Evolutionary conservation across 2,113 vertebrate genomes (phyloP), one percentile per base, ranked within the genome.

Genomic region (Rhabdomys dilectus): DNA sequence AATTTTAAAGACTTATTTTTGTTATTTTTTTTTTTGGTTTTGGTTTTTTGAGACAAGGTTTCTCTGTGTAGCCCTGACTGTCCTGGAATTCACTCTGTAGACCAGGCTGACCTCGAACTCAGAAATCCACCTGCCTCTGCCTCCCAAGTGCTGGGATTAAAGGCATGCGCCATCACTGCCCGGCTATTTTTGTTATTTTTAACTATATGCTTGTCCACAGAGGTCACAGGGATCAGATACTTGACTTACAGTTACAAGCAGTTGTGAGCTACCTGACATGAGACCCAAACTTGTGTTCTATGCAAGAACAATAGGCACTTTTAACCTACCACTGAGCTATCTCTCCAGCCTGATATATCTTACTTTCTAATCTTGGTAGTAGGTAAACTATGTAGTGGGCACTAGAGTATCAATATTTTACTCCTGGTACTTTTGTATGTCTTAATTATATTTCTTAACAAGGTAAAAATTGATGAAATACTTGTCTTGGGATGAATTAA

Each of bases 381-480:
- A 26, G 39, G 26, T 62, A 84, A 62, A 3, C 26, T 19, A 85
- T 22, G 22, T 16, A 36, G 9, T 89, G 7, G 42, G 10, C 78
- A 53, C 22, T 8, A 21, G 31, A 94, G 36, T 29, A 16, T 91
- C 78, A 84, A 24, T 70, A 76, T 66, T 78, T 93, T 89, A 45
- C 91, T 96, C 75, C 95, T 93, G 22, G 11, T 89, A 72, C 34
- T 92, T 94, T 26, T n/a, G 22, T 87, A 58, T 82, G 22, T 72
- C 76, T 96, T 34, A 96, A 91, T 78, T 92, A 51, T 80, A 91
- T 92, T 97, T 80, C 60, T 91, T 94, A 91, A 78, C 22, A 91
- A 94, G 94, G 82, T 92, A n/a, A 64, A 95, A 89, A 26, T 80
- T 70, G 45, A 76, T 89, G 24, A 78, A 96, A 93, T 82, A 80